A percentile compares a stretch with the other conserved stretches of the same genome.
Evolutionary conservation across 1,140 invertebrate genomes (phyloP).

Genomic region (Helicoverpa zea): DNA sequence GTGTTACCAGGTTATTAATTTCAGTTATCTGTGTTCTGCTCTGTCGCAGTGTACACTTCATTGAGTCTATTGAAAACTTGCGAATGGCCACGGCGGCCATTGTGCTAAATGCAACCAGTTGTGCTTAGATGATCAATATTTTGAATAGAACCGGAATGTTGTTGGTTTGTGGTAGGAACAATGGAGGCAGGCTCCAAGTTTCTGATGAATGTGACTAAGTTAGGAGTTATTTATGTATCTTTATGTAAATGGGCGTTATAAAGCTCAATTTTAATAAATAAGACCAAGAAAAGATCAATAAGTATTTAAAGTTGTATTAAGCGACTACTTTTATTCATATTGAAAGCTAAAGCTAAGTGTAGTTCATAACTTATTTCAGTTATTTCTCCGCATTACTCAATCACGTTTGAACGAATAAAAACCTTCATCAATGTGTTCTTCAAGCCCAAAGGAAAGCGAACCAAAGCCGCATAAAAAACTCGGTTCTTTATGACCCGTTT

Average conservation of each 20-base stretch:
- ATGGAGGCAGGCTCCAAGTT: not conserved
- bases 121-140: constrained; percentile 37
- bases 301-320: no score
- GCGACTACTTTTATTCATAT: not conserved
- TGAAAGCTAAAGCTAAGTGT: not conserved
- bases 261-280: not conserved
- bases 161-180: constrained; percentile 9
- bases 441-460: not conserved
- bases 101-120: constrained; percentile 42
- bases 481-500: not conserved
- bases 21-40: constrained; percentile 36
- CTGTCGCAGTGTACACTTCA: constrained; percentile 39
- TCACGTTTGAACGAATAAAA: not conserved
- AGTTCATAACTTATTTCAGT: not conserved
- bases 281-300: no score
- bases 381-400: not conserved
- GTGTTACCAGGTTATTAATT: constrained; percentile 30
- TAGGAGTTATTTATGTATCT: constrained; percentile 3
- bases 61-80: constrained; percentile 44
- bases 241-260: not conserved
- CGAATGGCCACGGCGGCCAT: constrained; percentile 9
- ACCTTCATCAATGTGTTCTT: constrained; percentile 1
- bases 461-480: constrained; percentile 8
- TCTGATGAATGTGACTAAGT: not conserved
- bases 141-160: constrained; percentile 31